phyloP scores from a whole-genome alignment of 2,113 vertebrate species.

The Microcebus griseorufus region DNA sequence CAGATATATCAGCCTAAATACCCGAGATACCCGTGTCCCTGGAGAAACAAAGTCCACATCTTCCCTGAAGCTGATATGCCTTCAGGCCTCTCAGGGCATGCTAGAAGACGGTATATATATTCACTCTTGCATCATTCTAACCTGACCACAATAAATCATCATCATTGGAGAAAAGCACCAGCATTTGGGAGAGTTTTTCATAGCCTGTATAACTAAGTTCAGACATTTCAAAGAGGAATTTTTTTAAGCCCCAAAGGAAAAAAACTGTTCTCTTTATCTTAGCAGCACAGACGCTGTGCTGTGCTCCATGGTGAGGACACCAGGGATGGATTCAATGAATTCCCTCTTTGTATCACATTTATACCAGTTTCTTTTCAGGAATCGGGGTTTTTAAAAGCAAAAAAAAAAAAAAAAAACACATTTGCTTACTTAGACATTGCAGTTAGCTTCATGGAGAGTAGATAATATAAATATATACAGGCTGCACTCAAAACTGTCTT shows the following conservation, averaged over 20 bases:
- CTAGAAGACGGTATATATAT: neutral
- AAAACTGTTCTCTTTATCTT: conserved; percentile 52
- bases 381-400: conserved; percentile 54
- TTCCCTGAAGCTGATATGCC: neutral
- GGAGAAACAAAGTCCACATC: neutral
- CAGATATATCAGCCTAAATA: neutral
- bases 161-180: neutral
- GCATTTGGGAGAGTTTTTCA: neutral
- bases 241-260: conserved; percentile 48
- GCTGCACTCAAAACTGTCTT: neutral
- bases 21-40: neutral
- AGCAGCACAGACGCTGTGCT: conserved; percentile 59
- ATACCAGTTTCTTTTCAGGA: conserved; percentile 80
- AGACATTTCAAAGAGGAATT: neutral
- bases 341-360: conserved; percentile 80
- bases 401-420: neutral
- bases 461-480: neutral
- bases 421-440: conserved; percentile 13
- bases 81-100: neutral
- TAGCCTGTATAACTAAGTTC: neutral
- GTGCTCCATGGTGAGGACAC: conserved; percentile 50
- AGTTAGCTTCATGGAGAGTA: neutral
- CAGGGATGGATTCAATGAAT: conserved; percentile 74
- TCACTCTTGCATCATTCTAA: neutral
- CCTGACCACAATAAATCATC: conserved; percentile 24